phyloP scores from a whole-genome alignment of 2,888 invertebrate species.

The Entomobrya proxima region DNA sequence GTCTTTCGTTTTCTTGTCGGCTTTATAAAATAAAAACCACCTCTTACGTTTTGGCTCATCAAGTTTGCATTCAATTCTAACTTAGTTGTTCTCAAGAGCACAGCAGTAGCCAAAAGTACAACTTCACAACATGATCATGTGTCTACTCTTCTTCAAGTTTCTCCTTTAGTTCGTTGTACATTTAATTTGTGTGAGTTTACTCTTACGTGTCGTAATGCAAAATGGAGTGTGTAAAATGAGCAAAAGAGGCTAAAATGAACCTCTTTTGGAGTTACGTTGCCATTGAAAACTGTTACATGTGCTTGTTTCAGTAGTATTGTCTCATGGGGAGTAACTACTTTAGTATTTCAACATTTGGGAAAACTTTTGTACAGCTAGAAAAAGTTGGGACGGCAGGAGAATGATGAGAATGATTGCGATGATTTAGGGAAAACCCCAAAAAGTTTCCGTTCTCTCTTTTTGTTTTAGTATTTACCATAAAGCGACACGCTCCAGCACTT shows the following conservation, averaged over 20 bases:
- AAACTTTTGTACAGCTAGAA: too few species aligned
- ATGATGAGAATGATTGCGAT: conserved; percentile 10
- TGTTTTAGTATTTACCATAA: neutral
- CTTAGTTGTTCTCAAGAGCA: neutral
- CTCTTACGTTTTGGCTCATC: conserved; percentile 49
- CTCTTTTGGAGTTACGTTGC: too few species aligned
- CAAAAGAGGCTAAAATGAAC: too few species aligned
- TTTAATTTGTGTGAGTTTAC: neutral
- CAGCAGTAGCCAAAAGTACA: neutral
- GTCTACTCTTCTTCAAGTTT: conserved; percentile 17
- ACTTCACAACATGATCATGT: neutral
- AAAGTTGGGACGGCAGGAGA: neutral
- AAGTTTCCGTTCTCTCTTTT: neutral
- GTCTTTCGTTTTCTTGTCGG: too few species aligned
- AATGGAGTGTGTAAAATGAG: conserved; percentile 25
- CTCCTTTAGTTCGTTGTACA: too few species aligned
- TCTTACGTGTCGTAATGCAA: neutral
- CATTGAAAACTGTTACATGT: too few species aligned
- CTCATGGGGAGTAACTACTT: too few species aligned
- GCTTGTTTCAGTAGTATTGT: too few species aligned
- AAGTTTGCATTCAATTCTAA: conserved; percentile 16
- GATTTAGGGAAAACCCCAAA: conserved; percentile 22
- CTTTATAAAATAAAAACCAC: too few species aligned
- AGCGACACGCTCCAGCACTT: too few species aligned
- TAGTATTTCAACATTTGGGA: too few species aligned